phyloP scores from a whole-genome alignment of 2,888 invertebrate species.

The Halictus ligatus region DNA sequence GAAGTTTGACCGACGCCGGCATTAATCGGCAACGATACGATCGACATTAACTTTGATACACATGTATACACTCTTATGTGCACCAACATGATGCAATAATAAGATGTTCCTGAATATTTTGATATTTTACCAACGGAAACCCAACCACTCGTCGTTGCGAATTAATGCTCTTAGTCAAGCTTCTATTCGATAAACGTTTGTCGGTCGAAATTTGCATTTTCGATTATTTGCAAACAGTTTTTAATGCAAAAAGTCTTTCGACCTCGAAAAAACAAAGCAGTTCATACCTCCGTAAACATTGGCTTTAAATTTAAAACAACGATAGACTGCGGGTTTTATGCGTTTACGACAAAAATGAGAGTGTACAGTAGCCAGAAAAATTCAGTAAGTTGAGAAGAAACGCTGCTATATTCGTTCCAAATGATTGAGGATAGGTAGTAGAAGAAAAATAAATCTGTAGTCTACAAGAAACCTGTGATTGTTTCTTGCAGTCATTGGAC shows the following conservation, averaged over 20 bases:
- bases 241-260: too few species aligned
- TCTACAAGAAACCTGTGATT: too few species aligned
- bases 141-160: background rate
- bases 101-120: background rate
- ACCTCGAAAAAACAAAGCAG: too few species aligned
- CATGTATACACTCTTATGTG: background rate
- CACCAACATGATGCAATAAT: background rate
- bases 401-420: background rate
- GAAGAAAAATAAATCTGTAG: too few species aligned
- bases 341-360: background rate
- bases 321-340: background rate
- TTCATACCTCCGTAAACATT: too few species aligned
- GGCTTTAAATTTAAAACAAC: too few species aligned
- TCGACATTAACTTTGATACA: background rate
- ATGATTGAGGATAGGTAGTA: background rate
- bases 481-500: background rate
- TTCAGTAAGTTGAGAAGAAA: background rate
- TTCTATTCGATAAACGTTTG: too few species aligned
- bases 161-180: background rate
- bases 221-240: too few species aligned
- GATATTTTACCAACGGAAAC: background rate
- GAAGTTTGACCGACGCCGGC: background rate
- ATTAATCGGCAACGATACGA: background rate
- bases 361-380: background rate
- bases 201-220: too few species aligned